A percentile compares a stretch with the other conserved stretches of the same genome.
Evolutionary conservation across 2,797 vertebrate species (phyloP).

Genomic region (Lagorchestes hirsutus): DNA sequence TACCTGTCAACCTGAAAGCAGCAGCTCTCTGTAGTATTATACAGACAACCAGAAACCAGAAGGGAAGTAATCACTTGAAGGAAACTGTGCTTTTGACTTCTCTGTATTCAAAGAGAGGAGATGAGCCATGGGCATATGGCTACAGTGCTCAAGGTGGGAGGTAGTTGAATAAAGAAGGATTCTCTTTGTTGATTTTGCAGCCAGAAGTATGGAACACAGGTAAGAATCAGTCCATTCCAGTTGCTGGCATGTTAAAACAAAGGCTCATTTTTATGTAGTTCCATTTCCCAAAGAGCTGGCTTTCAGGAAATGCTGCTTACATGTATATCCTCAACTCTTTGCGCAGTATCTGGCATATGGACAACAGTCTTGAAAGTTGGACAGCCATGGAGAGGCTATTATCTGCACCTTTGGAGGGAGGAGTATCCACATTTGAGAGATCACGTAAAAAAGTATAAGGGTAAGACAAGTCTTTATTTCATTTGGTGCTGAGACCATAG

Average conservation of each 20-base stretch:
- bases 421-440: not conserved
- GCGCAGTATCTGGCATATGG: not conserved
- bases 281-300: not conserved
- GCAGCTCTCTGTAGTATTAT: not conserved
- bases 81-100: not conserved
- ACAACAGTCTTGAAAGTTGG: not conserved
- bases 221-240: not conserved
- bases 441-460: not conserved
- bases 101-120: not conserved
- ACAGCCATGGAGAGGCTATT: not conserved
- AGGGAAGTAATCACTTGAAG: not conserved
- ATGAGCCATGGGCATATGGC: not conserved
- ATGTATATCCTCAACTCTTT: not conserved
- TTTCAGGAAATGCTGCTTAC: too few species aligned
- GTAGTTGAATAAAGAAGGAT: not conserved
- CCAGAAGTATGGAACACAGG: not conserved
- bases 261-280: conserved; percentile 12
- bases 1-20: not conserved
- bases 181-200: not conserved
- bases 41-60: not conserved
- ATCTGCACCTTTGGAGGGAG: not conserved
- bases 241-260: not conserved
- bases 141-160: not conserved
- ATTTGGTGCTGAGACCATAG: not conserved
- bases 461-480: not conserved